Conservation (phyloP, 1,140 invertebrate genomes). For the Asbolus verrucosus region DNA sequence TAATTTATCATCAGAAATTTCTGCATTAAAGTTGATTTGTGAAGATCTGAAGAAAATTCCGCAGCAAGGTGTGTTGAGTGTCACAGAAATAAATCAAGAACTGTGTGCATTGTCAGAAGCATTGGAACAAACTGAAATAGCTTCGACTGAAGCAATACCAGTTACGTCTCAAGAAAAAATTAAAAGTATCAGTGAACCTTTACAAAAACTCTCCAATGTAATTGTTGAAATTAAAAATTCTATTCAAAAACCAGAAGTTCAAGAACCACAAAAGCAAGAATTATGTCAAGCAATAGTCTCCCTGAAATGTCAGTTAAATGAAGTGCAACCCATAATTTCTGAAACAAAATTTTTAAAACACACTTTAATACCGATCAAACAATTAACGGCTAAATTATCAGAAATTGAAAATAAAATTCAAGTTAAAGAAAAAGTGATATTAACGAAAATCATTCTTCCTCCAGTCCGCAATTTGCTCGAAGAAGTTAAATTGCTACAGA, state of each 20-base stretch:
- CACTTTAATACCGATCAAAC: background rate
- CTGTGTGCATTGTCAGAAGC: too few species aligned
- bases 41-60: too few species aligned
- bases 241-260: slow-evolving; percentile 30
- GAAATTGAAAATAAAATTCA: slow-evolving; percentile 12
- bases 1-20: too few species aligned
- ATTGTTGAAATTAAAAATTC: slow-evolving; percentile 37
- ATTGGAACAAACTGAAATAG: too few species aligned
- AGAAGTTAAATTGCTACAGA: slow-evolving; percentile 8
- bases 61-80: too few species aligned
- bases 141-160: too few species aligned
- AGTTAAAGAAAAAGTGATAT: background rate
- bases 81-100: too few species aligned
- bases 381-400: slow-evolving; percentile 13
- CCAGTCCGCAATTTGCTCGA: background rate
- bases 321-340: background rate
- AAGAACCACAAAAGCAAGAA: slow-evolving; percentile 20
- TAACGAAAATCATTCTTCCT: background rate
- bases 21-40: too few species aligned
- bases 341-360: background rate
- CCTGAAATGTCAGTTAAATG: slow-evolving; percentile 27
- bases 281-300: slow-evolving; percentile 6
- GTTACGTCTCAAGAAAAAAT: slow-evolving; percentile 6
- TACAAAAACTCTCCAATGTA: slow-evolving; percentile 34
- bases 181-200: background rate